A percentile compares a stretch with the other conserved stretches of the same genome.
These are phyloP conservation scores for Grantiella picta DNA, from an alignment of 2,113 vertebrate genomes.

Conservation along the genomic window DNA sequence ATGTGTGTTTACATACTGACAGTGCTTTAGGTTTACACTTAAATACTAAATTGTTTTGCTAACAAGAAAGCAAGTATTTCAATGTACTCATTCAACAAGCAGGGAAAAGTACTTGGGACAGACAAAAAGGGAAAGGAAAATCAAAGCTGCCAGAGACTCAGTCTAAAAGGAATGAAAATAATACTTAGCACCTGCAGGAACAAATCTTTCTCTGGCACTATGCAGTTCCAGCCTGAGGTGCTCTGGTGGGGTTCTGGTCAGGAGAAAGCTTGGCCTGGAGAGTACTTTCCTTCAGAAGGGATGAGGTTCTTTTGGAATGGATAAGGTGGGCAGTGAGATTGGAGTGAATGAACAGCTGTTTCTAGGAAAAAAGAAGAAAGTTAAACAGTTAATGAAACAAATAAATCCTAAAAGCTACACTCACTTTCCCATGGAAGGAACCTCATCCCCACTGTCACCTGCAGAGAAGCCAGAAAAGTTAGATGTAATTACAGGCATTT, in stretches of 20 bases:
- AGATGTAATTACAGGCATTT: background rate
- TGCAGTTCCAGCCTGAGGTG: background rate
- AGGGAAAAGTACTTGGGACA: background rate
- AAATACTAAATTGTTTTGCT: background rate
- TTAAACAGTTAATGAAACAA: background rate
- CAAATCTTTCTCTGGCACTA: background rate
- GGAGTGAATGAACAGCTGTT: background rate
- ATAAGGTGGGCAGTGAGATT: background rate
- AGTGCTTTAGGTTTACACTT: background rate
- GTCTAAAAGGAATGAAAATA: background rate
- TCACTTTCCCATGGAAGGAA: background rate
- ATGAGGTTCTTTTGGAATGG: background rate
- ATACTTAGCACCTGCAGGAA: background rate
- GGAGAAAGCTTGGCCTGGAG: background rate
- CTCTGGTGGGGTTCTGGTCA: background rate
- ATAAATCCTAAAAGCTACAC: background rate
- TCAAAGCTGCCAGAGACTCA: background rate
- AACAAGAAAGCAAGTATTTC: background rate
- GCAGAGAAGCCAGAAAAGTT: background rate
- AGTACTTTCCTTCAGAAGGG: background rate
- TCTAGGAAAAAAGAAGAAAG: background rate
- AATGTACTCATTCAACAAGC: background rate
- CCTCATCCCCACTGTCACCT: background rate
- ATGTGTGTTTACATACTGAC: background rate
- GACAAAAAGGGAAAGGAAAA: background rate